Conservation (phyloP, 2,113 vertebrate species). For the Puma concolor region DNA sequence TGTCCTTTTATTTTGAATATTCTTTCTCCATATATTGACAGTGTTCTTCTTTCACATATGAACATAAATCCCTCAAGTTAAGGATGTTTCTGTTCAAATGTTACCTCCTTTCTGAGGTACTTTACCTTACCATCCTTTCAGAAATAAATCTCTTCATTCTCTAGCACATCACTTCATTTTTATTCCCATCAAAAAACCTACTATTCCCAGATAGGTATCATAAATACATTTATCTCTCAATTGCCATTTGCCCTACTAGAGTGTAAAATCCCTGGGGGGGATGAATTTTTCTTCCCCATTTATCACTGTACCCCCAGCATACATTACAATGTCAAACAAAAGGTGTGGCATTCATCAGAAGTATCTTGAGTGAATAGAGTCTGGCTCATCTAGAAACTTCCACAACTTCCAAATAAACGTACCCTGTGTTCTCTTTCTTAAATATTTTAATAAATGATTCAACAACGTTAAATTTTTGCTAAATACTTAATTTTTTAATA, state of each 20-base stretch:
- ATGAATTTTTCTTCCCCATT: neutral
- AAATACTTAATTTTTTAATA: neutral
- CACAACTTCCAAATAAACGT: neutral
- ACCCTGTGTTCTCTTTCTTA: neutral
- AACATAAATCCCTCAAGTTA: neutral
- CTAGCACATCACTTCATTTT: neutral
- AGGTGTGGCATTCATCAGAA: neutral
- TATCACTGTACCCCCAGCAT: neutral
- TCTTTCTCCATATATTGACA: neutral
- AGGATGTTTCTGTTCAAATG: neutral
- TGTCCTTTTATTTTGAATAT: neutral
- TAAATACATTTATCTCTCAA: neutral
- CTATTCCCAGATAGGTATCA: neutral
- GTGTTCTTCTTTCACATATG: neutral
- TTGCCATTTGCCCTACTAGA: neutral
- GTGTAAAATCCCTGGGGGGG: neutral
- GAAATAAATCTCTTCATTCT: conserved; percentile 10
- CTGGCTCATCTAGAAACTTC: neutral
- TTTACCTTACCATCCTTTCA: neutral
- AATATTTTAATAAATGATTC: conserved; percentile 12
- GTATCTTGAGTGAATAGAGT: neutral
- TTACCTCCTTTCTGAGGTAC: neutral
- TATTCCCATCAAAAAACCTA: neutral
- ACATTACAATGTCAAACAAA: neutral
- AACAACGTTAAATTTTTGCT: neutral